Base-by-base conservation (phyloP, 2,113 vertebrate species). In the Hydrochoerus hydrochaeris region DNA sequence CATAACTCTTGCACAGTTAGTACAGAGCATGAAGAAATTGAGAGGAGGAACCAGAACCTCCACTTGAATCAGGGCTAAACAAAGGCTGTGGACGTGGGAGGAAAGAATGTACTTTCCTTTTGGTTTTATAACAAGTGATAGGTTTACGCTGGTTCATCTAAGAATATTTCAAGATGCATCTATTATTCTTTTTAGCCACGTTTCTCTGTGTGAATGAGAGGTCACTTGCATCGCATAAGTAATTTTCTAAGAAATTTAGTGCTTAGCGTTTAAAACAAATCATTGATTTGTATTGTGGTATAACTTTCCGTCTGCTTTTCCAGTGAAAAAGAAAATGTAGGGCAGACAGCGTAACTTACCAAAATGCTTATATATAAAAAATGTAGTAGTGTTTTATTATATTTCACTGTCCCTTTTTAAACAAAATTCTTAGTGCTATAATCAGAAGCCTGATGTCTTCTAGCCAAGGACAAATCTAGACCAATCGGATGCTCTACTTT, bases 1-100 rank as follows among this genome's bases (percentile, higher is more conserved):
- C 97, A 78, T 98, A 98, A 82, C 86, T 98, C 1, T 0, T 96
- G 96, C 94, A 90, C 17, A 90, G 88, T 94, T 89, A 93, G 95
- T 93, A 84, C 26, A 0, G 14, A 97, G 94, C 35, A 30, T 84
- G 78, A 97, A 96, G 97, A 98, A 95, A 82, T 62, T 11, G 89
- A 90, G 93, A 71, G 46, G 94, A 82, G 57, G 62, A 35, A 24
- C 88, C 93, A 58, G 95, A 84, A 83, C 4, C 67, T 93, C 60
- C 81, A 54, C 49, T 57, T 94, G 93, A 67, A 17, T 94, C 87
- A 0, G 1, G 12, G 26, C 35, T 88, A 44, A 44, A 91, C 32
- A 88, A 90, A 86, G 82, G 16, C 81, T 5, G 3, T 67, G 0
- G 8, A 80, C n/a, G 7, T 69, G 19, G 63, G 60, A 85, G 28